Evolutionary conservation across 2,888 invertebrate species (phyloP), one percentile per base, ranked within the genome.

Genomic region (Ditylenchus weischeri): DNA sequence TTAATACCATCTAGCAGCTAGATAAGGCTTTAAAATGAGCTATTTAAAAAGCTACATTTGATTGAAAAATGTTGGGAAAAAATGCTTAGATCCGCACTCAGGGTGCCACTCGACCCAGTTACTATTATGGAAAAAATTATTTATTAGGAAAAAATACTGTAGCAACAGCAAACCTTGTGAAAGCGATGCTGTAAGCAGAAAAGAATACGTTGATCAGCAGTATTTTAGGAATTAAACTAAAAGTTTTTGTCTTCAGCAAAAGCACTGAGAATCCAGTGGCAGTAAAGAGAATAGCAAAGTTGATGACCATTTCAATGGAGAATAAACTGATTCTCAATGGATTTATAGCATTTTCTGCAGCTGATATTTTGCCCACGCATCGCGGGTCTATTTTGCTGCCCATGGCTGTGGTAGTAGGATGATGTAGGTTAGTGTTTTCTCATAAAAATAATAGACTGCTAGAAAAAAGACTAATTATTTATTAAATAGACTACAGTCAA

Each of bases 131-230:
- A 29, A 5, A 5, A 29, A 29, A 5, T 29, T 4, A 29, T 29
- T 29, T n/a, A n/a, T 29, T 29, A 2, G 29, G 29, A 29, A 29
- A 29, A 29, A 29, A 50, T 50, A 50, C 50, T 2, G 21, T 21
- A 19, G 18, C 6, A 19, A 50, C 50, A 19, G 21, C 50, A 18
- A 50, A 50, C 50, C 50, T 50, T 50, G 50, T 50, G 6, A 50
- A 50, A 19, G 50, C 50, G 50, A 50, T 50, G 50, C n/a, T 19
- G 21, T 50, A 50, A 6, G 50, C 50, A 50, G 50, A 50, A 21
- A 50, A 50, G 2, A 50, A 50, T 21, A 50, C 18, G 21, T 50
- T 50, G 50, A 50, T 50, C 50, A 50, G 50, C 50, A 50, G 50
- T 19, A 50, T 50, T 50, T 50, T 50, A 6, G 50, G 50, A n/a